Percentiles rank a stretch among this genome's conserved stretches.
Conservation (phyloP, 2,113 vertebrate species). For the Apeltes quadracus region DNA sequence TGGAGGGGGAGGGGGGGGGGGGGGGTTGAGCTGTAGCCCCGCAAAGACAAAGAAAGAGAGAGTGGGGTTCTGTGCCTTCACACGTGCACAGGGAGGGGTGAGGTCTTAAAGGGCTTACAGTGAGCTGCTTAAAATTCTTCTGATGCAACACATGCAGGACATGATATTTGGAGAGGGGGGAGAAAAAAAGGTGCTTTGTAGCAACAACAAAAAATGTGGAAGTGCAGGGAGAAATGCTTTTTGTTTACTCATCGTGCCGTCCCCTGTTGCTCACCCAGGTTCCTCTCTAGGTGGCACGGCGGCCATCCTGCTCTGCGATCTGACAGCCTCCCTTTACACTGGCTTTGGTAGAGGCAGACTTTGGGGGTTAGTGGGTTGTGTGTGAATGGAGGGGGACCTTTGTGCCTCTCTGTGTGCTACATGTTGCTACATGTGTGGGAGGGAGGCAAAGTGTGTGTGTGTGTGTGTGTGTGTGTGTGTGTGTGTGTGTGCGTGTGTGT, state of each 20-base stretch:
- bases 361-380: slow-evolving; percentile 20
- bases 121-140: slow-evolving; percentile 86
- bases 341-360: slow-evolving; percentile 26
- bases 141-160: slow-evolving; percentile 70
- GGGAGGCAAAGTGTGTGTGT: slow-evolving; percentile 6
- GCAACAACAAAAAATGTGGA: slow-evolving; percentile 41
- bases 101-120: slow-evolving; percentile 79
- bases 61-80: slow-evolving; percentile 27
- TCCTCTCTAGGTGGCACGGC: slow-evolving; percentile 22
- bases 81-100: slow-evolving; percentile 43
- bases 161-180: slow-evolving; percentile 54
- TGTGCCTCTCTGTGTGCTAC: slow-evolving; percentile 33
- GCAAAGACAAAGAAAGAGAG: slow-evolving; percentile 41
- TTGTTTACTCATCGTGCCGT: slow-evolving; percentile 48
- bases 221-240: background rate
- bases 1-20: slow-evolving; percentile 24
- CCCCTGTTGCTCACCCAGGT: slow-evolving; percentile 30
- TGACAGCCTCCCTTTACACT: slow-evolving; percentile 29
- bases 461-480: background rate
- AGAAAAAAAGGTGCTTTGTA: slow-evolving; percentile 53
- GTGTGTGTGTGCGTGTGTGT: background rate
- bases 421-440: slow-evolving; percentile 43
- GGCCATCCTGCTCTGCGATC: slow-evolving; percentile 33
- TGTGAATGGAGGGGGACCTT: slow-evolving; percentile 7
- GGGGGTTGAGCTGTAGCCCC: slow-evolving; percentile 39